phyloP scores from a whole-genome alignment of 2,113 vertebrate genomes.

The Nycticorax nycticorax region DNA sequence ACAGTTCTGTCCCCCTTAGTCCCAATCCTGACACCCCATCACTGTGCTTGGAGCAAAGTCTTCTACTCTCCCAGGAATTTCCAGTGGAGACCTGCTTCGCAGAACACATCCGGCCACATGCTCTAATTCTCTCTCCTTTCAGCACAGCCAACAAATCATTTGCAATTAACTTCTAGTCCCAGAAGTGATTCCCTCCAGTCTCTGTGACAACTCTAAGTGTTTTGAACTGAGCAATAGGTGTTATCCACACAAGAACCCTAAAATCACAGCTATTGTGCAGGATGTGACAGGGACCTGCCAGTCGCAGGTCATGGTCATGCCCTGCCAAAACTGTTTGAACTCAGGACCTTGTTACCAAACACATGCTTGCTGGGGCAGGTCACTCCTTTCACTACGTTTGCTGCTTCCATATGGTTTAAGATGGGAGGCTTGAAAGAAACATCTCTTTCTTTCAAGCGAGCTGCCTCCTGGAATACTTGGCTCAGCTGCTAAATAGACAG shows the following conservation, averaged over 20 bases:
- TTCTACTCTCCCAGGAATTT: neutral
- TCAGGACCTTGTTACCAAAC: neutral
- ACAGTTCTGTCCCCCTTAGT: neutral
- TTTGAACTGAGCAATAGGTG: neutral
- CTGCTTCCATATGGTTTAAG: neutral
- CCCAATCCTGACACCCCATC: neutral
- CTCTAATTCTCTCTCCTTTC: neutral
- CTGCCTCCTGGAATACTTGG: neutral
- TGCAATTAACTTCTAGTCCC: neutral
- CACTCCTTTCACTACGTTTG: neutral
- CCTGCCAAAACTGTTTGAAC: neutral
- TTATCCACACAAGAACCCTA: neutral
- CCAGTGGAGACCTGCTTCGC: neutral
- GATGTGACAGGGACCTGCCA: neutral
- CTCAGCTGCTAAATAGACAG: neutral
- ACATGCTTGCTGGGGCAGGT: neutral
- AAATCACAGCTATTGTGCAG: neutral
- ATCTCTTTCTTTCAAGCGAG: neutral
- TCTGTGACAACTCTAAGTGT: neutral
- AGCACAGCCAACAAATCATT: neutral
- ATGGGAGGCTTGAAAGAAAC: neutral
- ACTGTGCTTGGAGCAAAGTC: neutral
- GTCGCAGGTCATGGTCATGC: accelerated
- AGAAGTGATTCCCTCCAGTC: neutral
- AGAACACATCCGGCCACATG: neutral